Conservation (phyloP, 2,797 vertebrate genomes). For the Cryptoprocta ferox region DNA sequence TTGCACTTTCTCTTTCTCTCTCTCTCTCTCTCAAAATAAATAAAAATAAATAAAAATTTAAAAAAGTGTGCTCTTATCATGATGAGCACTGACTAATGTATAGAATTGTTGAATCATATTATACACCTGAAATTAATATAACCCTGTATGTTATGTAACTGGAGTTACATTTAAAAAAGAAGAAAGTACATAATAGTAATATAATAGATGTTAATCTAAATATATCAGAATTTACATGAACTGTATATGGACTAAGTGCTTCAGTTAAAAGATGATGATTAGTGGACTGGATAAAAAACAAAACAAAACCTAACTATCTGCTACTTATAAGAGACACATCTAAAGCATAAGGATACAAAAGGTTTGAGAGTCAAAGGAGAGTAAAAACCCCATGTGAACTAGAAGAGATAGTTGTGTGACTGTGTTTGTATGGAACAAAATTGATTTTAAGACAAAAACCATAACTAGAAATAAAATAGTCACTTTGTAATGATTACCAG, state of each 20-base stretch:
- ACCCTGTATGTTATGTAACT: not conserved
- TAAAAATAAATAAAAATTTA: too few species aligned
- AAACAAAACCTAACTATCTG: not conserved
- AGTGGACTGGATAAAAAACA: not conserved
- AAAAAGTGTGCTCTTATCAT: not conserved
- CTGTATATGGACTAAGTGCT: not conserved
- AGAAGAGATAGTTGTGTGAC: not conserved
- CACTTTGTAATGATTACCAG: not conserved
- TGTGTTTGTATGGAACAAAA: not conserved
- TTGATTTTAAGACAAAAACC: not conserved
- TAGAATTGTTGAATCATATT: not conserved
- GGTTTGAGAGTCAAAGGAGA: not conserved
- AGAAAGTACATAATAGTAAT: not conserved
- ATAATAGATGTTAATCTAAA: not conserved
- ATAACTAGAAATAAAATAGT: slow-evolving; percentile 15
- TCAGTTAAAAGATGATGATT: not conserved
- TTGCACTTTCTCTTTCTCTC: too few species aligned
- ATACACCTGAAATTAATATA: not conserved
- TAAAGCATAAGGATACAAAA: not conserved
- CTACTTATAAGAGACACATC: not conserved
- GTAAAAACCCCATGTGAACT: not conserved
- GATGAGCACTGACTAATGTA: not conserved
- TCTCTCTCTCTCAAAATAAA: too few species aligned
- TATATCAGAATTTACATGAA: not conserved
- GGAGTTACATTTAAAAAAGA: not conserved